Conservation (phyloP, 2,797 vertebrate genomes). For the Halcyon chelicuti region DNA sequence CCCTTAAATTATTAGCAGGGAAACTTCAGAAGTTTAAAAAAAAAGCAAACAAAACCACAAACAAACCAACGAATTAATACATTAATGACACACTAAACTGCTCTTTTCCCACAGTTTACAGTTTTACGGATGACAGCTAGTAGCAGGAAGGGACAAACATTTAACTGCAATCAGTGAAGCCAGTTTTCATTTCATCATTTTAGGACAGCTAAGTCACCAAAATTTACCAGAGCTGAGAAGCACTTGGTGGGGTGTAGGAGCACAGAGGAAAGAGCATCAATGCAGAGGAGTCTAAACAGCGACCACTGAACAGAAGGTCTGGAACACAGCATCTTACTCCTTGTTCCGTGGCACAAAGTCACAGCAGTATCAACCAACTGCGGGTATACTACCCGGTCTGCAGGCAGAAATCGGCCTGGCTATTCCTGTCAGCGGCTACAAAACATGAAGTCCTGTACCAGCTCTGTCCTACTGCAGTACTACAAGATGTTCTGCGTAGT, state of each 20-base stretch:
- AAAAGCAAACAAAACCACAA: too few relatives aligned
- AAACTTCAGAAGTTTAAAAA: background rate
- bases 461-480: too few relatives aligned
- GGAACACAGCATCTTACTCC: background rate
- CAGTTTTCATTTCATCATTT: background rate
- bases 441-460: background rate
- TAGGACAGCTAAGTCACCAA: background rate
- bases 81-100: fast-evolving
- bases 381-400: background rate
- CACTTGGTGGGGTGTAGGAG: background rate
- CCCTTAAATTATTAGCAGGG: background rate
- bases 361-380: background rate
- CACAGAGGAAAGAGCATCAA: background rate
- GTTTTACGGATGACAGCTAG: background rate
- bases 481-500: fast-evolving
- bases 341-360: fast-evolving
- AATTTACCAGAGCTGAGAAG: background rate
- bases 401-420: background rate
- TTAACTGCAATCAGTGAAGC: background rate
- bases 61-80: background rate
- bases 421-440: background rate
- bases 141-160: background rate
- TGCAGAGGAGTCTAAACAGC: background rate
- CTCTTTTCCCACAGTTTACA: background rate
- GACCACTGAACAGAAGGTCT: background rate